Evolutionary conservation across 2,113 vertebrate species (phyloP), one percentile per base, ranked within the genome.

Genomic region (Poecilia latipinna): DNA sequence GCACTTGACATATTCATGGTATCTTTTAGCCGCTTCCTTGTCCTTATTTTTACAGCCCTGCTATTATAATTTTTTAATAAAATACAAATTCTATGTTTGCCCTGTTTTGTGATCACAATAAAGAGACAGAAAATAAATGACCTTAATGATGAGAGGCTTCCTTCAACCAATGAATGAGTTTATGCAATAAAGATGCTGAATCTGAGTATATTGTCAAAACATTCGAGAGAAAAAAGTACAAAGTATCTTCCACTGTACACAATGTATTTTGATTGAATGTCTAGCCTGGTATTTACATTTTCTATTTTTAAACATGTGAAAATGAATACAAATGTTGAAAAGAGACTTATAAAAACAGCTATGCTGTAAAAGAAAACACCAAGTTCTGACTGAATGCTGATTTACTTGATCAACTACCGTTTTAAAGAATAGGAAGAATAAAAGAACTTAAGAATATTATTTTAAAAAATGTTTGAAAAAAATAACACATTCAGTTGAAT

Each of bases 181-280:
- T 80, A 86, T 88, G 86, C 86, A 91, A 87, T 84, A 82, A 87
- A 83, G 85, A 94, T 92, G 86, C 87, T 93, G 92, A 90, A 88
- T 86, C 86, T 77, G 73, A 88, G 91, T 93, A 90, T 93, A 91
- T 82, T 92, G 88, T 93, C 90, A 91, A 83, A 82, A 85, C 79
- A 77, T 70, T 78, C 77, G 84, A 90, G 84, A 89, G 82, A 82
- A 79, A 75, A n/a, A 54, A 11, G 51, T 57, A 64, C 74, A 87
- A 80, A 87, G 67, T 89, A 82, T 82, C 64, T 77, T 90, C 85
- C 93, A 88, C 87, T 94, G 90, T 93, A 93, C 82, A 92, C 94
- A 94, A 91, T 94, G 93, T 93, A 93, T 94, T 93, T 94, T 89
- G 93, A 90, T 91, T 92, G 94, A 95, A 95, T 95, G 94, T 95